phyloP scores from a whole-genome alignment of 1,140 invertebrate species.

The Trichonephila inaurata region DNA sequence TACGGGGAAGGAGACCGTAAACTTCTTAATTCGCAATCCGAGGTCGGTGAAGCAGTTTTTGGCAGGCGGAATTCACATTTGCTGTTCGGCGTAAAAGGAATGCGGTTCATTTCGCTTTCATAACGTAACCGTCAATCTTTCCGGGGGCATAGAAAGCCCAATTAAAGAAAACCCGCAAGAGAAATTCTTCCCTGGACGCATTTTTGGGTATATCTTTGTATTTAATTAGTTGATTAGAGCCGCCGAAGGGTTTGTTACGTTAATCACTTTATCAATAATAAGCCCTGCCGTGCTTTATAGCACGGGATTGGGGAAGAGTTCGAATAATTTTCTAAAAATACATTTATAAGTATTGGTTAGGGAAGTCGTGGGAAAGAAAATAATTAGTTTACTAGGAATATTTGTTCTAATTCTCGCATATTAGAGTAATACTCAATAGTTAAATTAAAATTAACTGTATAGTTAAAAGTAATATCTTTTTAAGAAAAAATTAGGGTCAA shows the following conservation, averaged over 20 bases:
- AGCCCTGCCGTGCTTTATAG: background rate
- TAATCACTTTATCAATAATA: conserved; percentile 11
- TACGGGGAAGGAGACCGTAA: conserved; percentile 23
- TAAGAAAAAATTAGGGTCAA: too few relatives aligned
- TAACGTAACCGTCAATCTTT: conserved; percentile 13
- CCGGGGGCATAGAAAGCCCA: background rate
- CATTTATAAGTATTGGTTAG: too few relatives aligned
- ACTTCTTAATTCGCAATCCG: conserved; percentile 50
- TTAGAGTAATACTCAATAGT: background rate
- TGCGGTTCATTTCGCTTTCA: conserved; percentile 11
- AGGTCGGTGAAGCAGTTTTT: background rate
- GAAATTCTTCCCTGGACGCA: background rate
- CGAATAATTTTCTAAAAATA: background rate
- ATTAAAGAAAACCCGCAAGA: background rate
- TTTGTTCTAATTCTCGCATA: too few relatives aligned
- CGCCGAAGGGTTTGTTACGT: background rate
- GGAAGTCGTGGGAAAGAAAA: too few relatives aligned
- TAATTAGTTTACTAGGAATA: too few relatives aligned
- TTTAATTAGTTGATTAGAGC: background rate
- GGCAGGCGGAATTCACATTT: conserved; percentile 11
- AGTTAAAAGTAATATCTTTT: too few relatives aligned
- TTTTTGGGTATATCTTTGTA: background rate
- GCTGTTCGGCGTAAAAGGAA: background rate
- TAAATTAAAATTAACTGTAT: too few relatives aligned
- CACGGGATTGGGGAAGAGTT: background rate